Evolutionary conservation across 1,140 invertebrate species (phyloP).

Genomic region (Leptinotarsa lineolata): DNA sequence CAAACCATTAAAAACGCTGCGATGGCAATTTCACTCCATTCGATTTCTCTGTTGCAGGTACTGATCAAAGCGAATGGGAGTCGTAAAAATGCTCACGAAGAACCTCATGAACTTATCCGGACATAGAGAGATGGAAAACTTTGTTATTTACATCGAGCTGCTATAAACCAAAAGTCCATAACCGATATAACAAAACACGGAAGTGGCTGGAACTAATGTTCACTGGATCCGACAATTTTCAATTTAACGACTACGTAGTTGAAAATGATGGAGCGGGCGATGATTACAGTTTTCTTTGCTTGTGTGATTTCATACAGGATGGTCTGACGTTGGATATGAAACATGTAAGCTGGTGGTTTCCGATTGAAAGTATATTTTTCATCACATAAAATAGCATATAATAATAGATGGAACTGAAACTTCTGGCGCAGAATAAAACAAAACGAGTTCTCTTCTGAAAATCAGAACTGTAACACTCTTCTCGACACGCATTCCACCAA

Average conservation of each 20-base stretch:
- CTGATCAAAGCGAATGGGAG: not conserved
- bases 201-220: not conserved
- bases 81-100: constrained; percentile 2
- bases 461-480: too few relatives aligned
- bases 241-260: not conserved
- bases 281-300: not conserved
- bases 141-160: constrained; percentile 15
- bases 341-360: too few relatives aligned
- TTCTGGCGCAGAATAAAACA: too few relatives aligned
- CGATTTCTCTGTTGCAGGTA: constrained; percentile 20
- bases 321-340: not conserved
- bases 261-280: not conserved
- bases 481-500: too few relatives aligned
- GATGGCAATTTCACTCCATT: constrained; percentile 10
- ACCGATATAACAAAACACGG: constrained; percentile 5
- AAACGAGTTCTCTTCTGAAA: too few relatives aligned
- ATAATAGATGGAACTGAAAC: too few relatives aligned
- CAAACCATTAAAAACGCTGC: constrained; percentile 8
- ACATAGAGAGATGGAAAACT: constrained; percentile 13
- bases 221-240: constrained; percentile 4
- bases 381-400: too few relatives aligned
- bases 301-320: not conserved
- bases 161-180: constrained; percentile 2
- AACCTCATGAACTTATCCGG: not conserved
- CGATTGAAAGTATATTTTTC: too few relatives aligned